Evolutionary conservation across 2,797 vertebrate species (phyloP).

Genomic region (Phrynocephalus forsythii): DNA sequence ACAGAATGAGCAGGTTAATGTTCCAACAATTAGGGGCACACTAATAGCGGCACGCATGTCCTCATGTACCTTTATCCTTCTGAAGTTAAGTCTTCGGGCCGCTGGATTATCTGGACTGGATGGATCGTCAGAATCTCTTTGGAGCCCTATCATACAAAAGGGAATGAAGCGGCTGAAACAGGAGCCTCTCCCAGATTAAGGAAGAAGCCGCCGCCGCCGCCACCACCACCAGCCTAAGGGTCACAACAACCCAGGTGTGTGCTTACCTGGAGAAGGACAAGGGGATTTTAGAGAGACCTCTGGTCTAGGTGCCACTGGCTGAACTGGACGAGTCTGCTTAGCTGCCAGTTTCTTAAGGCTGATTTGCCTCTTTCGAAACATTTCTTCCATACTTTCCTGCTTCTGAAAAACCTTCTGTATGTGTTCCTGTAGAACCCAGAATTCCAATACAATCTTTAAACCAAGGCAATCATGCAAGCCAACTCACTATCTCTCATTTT

Average conservation of each 20-base stretch:
- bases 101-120: slow-evolving; percentile 74
- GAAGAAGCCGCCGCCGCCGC: slow-evolving; percentile 1
- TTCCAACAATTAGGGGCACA: background rate
- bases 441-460: background rate
- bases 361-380: slow-evolving; percentile 93
- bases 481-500: too few species aligned
- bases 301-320: slow-evolving; percentile 95
- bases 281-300: slow-evolving; percentile 93
- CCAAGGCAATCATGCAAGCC: too few species aligned
- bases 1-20: background rate
- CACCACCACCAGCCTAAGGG: slow-evolving; percentile 33
- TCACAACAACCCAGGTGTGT: background rate
- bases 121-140: slow-evolving; percentile 78
- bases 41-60: background rate
- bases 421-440: slow-evolving; percentile 82
- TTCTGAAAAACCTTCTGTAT: slow-evolving; percentile 94
- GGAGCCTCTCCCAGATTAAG: slow-evolving; percentile 24
- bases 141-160: slow-evolving; percentile 67
- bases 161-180: slow-evolving; percentile 24
- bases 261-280: slow-evolving; percentile 85
- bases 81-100: slow-evolving; percentile 78
- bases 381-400: slow-evolving; percentile 92
- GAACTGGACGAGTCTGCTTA: slow-evolving; percentile 95
- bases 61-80: slow-evolving; percentile 82
- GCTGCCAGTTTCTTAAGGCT: slow-evolving; percentile 97